Percentiles rank a stretch among this genome's conserved stretches.
These are phyloP conservation scores for Rhyacophila evoluta DNA, from an alignment of 2,888 invertebrate species.

Conservation along the genomic window DNA sequence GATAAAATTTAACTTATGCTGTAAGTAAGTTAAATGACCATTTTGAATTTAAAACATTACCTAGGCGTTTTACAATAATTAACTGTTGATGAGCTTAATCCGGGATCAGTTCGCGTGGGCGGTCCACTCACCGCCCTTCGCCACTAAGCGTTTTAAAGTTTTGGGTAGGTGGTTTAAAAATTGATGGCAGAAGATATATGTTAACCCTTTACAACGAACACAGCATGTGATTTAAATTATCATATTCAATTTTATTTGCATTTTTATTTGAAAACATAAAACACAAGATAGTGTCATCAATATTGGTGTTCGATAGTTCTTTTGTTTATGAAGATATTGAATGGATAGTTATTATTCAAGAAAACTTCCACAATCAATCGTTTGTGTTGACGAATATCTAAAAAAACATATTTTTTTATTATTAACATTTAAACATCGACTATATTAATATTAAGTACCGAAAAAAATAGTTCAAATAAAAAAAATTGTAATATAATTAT, in stretches of 20 bases:
- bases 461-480: no score
- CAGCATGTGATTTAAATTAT: background rate
- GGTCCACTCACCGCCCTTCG: background rate
- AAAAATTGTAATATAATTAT: no score
- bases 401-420: no score
- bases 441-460: no score
- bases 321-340: no score
- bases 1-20: background rate
- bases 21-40: background rate
- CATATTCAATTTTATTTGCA: slow-evolving; percentile 12
- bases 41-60: slow-evolving; percentile 14
- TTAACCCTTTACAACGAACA: background rate
- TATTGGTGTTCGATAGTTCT: no score
- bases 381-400: no score
- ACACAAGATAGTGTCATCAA: no score
- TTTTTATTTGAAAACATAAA: no score
- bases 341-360: no score
- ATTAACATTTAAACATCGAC: no score
- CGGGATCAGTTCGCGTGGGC: background rate
- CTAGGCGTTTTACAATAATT: background rate
- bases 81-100: slow-evolving; percentile 9
- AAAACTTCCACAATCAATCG: no score
- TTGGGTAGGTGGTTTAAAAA: background rate
- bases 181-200: background rate
- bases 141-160: slow-evolving; percentile 24